phyloP scores from a whole-genome alignment of 2,888 invertebrate genomes.

The Hydropsyche betteni region DNA sequence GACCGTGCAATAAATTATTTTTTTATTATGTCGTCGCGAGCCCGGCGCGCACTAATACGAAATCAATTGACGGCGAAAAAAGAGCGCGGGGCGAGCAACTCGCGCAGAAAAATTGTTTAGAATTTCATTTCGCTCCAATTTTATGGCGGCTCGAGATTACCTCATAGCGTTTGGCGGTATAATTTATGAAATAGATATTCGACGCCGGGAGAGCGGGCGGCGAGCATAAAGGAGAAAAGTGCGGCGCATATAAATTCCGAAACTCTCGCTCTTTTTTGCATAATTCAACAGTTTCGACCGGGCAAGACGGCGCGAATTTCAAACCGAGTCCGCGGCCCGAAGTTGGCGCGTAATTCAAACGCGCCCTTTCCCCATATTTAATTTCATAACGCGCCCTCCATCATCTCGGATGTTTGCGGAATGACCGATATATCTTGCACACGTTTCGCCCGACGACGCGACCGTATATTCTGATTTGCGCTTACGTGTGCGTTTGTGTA shows the following conservation, averaged over 20 bases:
- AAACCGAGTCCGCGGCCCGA: slow-evolving; percentile 34
- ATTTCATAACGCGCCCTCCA: slow-evolving; percentile 47
- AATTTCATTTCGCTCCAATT: slow-evolving; percentile 26
- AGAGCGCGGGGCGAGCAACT: background rate
- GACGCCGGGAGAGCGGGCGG: slow-evolving; percentile 9
- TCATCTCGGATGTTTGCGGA: slow-evolving; percentile 24
- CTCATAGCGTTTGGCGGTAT: slow-evolving; percentile 29
- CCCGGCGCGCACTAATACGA: slow-evolving; percentile 1
- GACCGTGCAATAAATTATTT: too few species aligned
- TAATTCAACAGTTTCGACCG: slow-evolving; percentile 50
- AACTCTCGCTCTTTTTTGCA: slow-evolving; percentile 48
- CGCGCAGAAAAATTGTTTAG: slow-evolving; percentile 20
- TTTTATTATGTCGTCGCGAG: too few species aligned
- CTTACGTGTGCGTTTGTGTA: background rate
- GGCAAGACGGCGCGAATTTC: slow-evolving; percentile 45
- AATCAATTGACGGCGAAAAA: slow-evolving; percentile 16
- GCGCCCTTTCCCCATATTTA: slow-evolving; percentile 36
- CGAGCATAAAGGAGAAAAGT: slow-evolving; percentile 30
- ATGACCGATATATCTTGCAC: slow-evolving; percentile 29
- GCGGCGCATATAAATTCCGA: slow-evolving; percentile 43
- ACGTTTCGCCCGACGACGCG: background rate
- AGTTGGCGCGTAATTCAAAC: slow-evolving; percentile 48
- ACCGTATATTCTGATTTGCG: background rate
- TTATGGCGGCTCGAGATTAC: slow-evolving; percentile 34
- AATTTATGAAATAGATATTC: slow-evolving; percentile 43